Evolutionary conservation across 1,140 invertebrate genomes (phyloP).

Genomic region (Calephelis nemesis): DNA sequence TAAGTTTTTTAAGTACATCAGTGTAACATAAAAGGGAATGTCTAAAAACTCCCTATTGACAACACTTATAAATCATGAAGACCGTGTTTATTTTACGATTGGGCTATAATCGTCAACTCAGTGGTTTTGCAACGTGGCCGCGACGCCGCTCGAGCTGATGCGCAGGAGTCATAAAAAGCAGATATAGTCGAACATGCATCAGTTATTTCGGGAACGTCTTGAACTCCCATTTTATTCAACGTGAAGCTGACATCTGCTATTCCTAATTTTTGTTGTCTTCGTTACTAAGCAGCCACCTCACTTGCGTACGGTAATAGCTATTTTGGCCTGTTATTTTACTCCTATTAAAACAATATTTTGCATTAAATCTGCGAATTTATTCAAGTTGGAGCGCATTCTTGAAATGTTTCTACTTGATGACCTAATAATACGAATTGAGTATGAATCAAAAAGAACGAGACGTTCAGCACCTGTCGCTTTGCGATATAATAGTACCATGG

Average conservation of each 20-base stretch:
- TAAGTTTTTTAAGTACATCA: too few species aligned
- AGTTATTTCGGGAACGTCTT: constrained; percentile 56
- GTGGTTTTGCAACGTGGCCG: constrained; percentile 65
- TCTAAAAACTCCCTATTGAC: constrained; percentile 64
- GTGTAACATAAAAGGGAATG: constrained; percentile 27
- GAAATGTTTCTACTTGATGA: neutral
- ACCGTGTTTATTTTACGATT: constrained; percentile 70
- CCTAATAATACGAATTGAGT: constrained; percentile 6
- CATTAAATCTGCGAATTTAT: too few species aligned
- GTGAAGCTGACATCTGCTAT: constrained; percentile 22
- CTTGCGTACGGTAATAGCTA: too few species aligned
- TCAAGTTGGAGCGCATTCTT: too few species aligned
- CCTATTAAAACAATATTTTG: too few species aligned
- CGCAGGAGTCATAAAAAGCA: constrained; percentile 59
- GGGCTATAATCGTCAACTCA: constrained; percentile 65
- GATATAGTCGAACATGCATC: constrained; percentile 61
- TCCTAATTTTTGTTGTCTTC: constrained; percentile 17
- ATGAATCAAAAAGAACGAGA: constrained; percentile 1
- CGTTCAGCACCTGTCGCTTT: constrained; percentile 8
- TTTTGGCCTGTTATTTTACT: too few species aligned
- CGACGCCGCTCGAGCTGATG: constrained; percentile 40
- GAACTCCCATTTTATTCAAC: constrained; percentile 39
- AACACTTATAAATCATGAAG: constrained; percentile 63
- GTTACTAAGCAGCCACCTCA: too few species aligned
- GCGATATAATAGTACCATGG: constrained; percentile 16